Percentiles rank a stretch among this genome's conserved stretches.
Evolutionary conservation across 2,113 vertebrate species (phyloP).

Genomic region (Cryptomyrus ogoouensis): DNA sequence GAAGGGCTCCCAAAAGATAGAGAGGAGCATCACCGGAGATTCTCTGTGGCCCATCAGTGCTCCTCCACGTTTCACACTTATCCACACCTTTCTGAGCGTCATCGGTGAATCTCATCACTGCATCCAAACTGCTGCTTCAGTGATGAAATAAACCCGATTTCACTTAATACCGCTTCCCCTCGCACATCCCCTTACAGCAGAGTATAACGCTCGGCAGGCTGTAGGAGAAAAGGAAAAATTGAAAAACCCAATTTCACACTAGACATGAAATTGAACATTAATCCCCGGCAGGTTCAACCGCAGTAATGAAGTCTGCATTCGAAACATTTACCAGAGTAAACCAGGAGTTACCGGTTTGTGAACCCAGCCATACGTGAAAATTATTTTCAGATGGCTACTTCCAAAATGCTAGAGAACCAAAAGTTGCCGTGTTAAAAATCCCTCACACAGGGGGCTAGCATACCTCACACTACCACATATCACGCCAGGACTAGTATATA

Average conservation of each 20-base stretch:
- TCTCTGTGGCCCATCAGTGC: background rate
- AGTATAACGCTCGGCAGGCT: background rate
- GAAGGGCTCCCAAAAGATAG: background rate
- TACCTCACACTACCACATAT: background rate
- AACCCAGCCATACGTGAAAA: background rate
- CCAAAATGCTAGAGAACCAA: background rate
- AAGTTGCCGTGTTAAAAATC: background rate
- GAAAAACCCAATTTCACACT: conserved; percentile 2
- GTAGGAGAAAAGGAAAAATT: background rate
- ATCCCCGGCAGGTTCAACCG: background rate
- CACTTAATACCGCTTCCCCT: background rate
- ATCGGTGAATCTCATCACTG: background rate
- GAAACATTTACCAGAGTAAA: background rate
- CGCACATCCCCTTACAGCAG: background rate
- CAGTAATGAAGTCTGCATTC: background rate
- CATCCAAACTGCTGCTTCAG: background rate
- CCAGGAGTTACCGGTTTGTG: background rate
- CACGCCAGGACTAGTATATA: background rate
- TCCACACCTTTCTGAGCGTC: background rate
- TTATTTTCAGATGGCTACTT: background rate
- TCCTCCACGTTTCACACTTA: background rate
- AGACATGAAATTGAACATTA: background rate
- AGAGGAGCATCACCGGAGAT: background rate
- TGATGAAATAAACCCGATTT: background rate
- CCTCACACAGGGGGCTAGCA: background rate